Conservation (phyloP, 2,888 invertebrate genomes). For the Pediacus dermestoides region DNA sequence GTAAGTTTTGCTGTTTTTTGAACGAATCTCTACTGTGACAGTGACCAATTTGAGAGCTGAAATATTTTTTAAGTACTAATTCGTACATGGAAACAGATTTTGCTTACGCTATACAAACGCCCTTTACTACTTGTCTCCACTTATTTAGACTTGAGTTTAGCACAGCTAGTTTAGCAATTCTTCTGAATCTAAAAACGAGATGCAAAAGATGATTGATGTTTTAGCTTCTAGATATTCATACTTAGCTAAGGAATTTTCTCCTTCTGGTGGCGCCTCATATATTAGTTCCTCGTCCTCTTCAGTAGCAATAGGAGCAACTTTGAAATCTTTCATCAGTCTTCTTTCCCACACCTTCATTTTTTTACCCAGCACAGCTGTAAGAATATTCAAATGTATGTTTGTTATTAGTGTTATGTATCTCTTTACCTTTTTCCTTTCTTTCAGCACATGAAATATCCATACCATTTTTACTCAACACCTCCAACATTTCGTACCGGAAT, state of each 20-base stretch:
- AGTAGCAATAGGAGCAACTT: slow-evolving; percentile 70
- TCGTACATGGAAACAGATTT: slow-evolving; percentile 9
- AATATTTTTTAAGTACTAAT: slow-evolving; percentile 5
- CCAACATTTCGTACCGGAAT: slow-evolving; percentile 86
- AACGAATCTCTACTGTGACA: slow-evolving; percentile 68
- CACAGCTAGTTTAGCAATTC: slow-evolving; percentile 72
- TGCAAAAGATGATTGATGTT: slow-evolving; percentile 2
- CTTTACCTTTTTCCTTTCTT: slow-evolving; percentile 67
- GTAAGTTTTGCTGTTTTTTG: slow-evolving; percentile 72
- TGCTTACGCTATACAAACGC: slow-evolving; percentile 55
- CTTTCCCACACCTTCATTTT: slow-evolving; percentile 82
- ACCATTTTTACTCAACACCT: slow-evolving; percentile 83
- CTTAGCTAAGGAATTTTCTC: slow-evolving; percentile 60
- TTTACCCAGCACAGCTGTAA: slow-evolving; percentile 67
- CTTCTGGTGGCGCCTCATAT: slow-evolving; percentile 48
- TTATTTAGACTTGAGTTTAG: slow-evolving; percentile 66
- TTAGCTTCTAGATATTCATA: slow-evolving; percentile 23
- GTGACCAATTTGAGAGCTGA: slow-evolving; percentile 75
- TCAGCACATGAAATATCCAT: slow-evolving; percentile 76
- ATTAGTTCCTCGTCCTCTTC: slow-evolving; percentile 55
- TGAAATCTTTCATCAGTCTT: slow-evolving; percentile 84
- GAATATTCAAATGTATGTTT: slow-evolving; percentile 5
- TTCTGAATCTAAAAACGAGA: slow-evolving; percentile 56
- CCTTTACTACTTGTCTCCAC: slow-evolving; percentile 69
- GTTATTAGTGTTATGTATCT: not conserved